These are phyloP conservation scores for Hyposmocoma kahamanoa DNA, from an alignment of 1,140 invertebrate species.

Conservation along the genomic window DNA sequence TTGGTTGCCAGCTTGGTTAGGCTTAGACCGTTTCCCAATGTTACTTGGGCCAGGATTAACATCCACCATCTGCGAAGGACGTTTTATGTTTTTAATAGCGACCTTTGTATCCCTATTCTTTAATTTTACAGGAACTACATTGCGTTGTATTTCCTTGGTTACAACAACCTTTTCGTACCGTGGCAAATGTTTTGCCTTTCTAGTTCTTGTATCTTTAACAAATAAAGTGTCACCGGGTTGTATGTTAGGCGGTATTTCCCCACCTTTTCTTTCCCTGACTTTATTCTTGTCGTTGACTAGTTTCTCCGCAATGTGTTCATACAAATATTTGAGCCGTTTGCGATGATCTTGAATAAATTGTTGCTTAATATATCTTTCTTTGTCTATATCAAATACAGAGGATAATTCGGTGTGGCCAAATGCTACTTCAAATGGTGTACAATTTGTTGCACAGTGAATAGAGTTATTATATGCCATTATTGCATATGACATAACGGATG, in stretches of 20 bases:
- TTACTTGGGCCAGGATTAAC: background rate
- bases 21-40: background rate
- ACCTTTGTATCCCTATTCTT: slow-evolving; percentile 27
- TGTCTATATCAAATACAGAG: slow-evolving; percentile 7
- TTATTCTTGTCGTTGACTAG: background rate
- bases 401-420: slow-evolving; percentile 14
- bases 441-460: slow-evolving; percentile 17
- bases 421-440: slow-evolving; percentile 18
- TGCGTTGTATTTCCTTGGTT: slow-evolving; percentile 4
- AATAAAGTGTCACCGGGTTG: background rate
- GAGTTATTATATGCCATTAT: slow-evolving; percentile 18
- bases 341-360: slow-evolving; percentile 16
- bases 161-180: slow-evolving; percentile 14
- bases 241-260: background rate
- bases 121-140: slow-evolving; percentile 23
- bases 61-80: background rate
- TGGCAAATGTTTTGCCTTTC: slow-evolving; percentile 18
- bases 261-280: slow-evolving; percentile 4
- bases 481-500: slow-evolving; percentile 18
- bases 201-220: slow-evolving; percentile 7
- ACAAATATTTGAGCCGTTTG: background rate
- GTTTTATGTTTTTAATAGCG: slow-evolving; percentile 1
- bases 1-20: background rate
- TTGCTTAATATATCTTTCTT: slow-evolving; percentile 12
- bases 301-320: background rate